Percentiles rank a stretch among this genome's conserved stretches.
phyloP scores from a whole-genome alignment of 1,140 invertebrate species.

The Zaprionus davidi region DNA sequence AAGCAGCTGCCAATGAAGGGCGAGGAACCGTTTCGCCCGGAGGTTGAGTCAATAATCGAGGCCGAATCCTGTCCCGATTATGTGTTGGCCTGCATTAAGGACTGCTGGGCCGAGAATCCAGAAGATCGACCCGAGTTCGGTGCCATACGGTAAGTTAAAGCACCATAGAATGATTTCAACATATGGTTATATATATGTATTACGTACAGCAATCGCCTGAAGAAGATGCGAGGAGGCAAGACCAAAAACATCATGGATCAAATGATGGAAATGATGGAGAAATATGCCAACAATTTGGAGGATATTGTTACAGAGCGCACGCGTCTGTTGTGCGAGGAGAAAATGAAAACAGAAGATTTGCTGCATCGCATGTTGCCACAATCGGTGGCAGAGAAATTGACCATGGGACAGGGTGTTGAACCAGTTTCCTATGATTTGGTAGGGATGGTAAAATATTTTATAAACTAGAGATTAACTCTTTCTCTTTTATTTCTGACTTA shows the following conservation, averaged over 20 bases:
- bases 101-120: slow-evolving; percentile 94
- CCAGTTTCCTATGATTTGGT: slow-evolving; percentile 95
- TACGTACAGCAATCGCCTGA: slow-evolving; percentile 86
- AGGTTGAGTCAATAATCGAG: slow-evolving; percentile 88
- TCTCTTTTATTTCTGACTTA: slow-evolving; percentile 13
- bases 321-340: slow-evolving; percentile 94
- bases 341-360: slow-evolving; percentile 96
- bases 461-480: background rate
- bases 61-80: slow-evolving; percentile 90
- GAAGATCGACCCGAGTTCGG: slow-evolving; percentile 92
- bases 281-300: slow-evolving; percentile 97
- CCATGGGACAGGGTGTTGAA: slow-evolving; percentile 94
- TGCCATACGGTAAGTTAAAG: slow-evolving; percentile 86
- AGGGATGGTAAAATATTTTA: background rate
- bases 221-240: slow-evolving; percentile 94
- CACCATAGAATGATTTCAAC: too few species aligned
- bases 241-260: slow-evolving; percentile 97
- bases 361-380: slow-evolving; percentile 96
- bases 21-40: slow-evolving; percentile 91
- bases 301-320: slow-evolving; percentile 96
- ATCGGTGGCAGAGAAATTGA: slow-evolving; percentile 94
- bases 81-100: slow-evolving; percentile 90
- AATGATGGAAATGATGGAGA: slow-evolving; percentile 98
- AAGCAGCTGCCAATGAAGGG: slow-evolving; percentile 88
- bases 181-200: background rate